Evolutionary conservation across 2,797 vertebrate species (phyloP).

Genomic region (Oophaga sylvatica): DNA sequence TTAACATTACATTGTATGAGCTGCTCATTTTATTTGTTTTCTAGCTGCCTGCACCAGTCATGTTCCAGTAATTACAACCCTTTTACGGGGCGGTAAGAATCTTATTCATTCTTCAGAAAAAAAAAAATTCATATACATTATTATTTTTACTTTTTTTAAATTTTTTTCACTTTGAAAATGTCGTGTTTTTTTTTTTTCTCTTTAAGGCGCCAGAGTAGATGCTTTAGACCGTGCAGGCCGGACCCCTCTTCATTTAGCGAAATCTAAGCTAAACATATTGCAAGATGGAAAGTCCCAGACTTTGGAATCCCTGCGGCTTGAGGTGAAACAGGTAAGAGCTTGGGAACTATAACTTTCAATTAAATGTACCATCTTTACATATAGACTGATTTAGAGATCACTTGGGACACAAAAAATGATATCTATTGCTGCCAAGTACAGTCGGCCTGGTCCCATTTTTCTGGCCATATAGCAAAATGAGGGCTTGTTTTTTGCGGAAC

Average conservation of each 20-base stretch:
- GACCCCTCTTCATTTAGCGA: slow-evolving; percentile 92
- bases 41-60: slow-evolving; percentile 98
- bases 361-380: background rate
- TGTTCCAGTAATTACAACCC: slow-evolving; percentile 94
- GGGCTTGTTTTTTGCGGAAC: no score
- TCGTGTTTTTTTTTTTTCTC: background rate
- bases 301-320: slow-evolving; percentile 89
- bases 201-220: slow-evolving; percentile 91
- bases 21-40: slow-evolving; percentile 55
- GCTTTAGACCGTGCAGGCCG: slow-evolving; percentile 94
- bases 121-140: no score
- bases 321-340: slow-evolving; percentile 91
- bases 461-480: no score
- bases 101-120: background rate
- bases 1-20: background rate
- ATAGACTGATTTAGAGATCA: background rate
- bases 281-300: slow-evolving; percentile 95
- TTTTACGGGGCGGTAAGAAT: slow-evolving; percentile 90
- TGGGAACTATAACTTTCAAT: background rate
- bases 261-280: slow-evolving; percentile 95
- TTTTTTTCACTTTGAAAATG: background rate
- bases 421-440: no score
- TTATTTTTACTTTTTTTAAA: no score
- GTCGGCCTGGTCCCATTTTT: no score
- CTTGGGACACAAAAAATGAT: background rate